A percentile compares a stretch with the other conserved stretches of the same genome.
Conservation (phyloP, 2,113 vertebrate species). For the Eulacestoma nigropectus region DNA sequence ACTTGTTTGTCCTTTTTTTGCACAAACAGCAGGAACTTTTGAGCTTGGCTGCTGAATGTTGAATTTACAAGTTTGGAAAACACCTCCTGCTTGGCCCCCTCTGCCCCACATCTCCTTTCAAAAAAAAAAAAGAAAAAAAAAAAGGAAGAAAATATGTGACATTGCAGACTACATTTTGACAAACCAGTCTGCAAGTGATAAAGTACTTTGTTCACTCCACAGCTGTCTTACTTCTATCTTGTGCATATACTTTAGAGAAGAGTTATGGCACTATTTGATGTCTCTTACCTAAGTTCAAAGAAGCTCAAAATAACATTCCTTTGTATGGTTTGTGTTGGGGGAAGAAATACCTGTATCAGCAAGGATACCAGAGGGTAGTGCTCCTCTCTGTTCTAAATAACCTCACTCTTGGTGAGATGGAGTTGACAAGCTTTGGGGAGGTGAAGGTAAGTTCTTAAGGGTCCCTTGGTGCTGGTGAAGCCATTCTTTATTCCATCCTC, state of each 20-base stretch:
- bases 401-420: background rate
- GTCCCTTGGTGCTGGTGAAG: background rate
- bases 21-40: conserved; percentile 57
- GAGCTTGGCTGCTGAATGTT: conserved; percentile 43
- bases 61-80: conserved; percentile 48
- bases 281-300: background rate
- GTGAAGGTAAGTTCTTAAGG: background rate
- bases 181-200: background rate
- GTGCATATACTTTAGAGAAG: background rate
- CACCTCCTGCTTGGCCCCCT: background rate
- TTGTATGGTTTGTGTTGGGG: background rate
- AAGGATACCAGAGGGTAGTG: background rate
- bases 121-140: background rate
- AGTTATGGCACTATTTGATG: background rate
- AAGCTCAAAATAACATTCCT: background rate
- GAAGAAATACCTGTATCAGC: background rate
- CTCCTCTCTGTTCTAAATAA: background rate
- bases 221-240: background rate
- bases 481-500: background rate
- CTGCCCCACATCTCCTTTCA: background rate
- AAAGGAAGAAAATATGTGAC: background rate
- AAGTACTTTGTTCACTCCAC: background rate
- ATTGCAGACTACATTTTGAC: background rate
- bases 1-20: conserved; percentile 56
- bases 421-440: background rate